Percentiles rank a stretch among this genome's conserved stretches.
phyloP scores from a whole-genome alignment of 30 jellyfish, hydroid and myxozoan species.

The Hydractinia echinata region DNA sequence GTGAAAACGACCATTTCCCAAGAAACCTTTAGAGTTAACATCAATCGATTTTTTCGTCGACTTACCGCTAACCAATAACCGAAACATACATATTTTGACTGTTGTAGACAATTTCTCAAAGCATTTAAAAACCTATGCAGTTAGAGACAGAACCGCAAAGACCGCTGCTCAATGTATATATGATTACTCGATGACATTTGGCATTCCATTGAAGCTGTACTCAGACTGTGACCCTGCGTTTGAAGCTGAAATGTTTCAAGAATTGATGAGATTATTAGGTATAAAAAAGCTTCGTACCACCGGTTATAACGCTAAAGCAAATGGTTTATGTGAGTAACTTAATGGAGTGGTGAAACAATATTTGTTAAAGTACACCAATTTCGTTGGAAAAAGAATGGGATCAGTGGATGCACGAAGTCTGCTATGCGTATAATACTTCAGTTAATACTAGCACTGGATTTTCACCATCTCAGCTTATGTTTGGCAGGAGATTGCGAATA shows the following conservation, averaged over 20 bases:
- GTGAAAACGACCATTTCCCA: too few species aligned
- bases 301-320: constrained; percentile 25
- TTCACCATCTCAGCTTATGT: constrained; percentile 37
- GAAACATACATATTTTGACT: too few species aligned
- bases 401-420: constrained; percentile 30
- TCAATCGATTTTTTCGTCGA: too few species aligned
- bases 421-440: constrained; percentile 27
- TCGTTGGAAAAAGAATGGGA: constrained; percentile 15
- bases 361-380: not conserved
- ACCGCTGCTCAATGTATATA: too few species aligned
- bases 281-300: constrained; percentile 23
- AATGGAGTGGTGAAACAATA: constrained; percentile 16
- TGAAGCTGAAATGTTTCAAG: constrained; percentile 26
- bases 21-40: too few species aligned
- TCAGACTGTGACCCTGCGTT: constrained; percentile 23
- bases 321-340: constrained; percentile 28
- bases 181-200: too few species aligned
- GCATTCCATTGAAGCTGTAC: constrained; percentile 9
- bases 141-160: too few species aligned
- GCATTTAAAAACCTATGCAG: not conserved
- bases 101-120: too few species aligned
- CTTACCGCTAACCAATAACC: too few species aligned
- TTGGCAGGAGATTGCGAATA: constrained; percentile 28
- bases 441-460: constrained; percentile 31
- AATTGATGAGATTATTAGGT: constrained; percentile 4